Base-by-base conservation (phyloP, 2,113 vertebrate genomes). In the Pagrus major region DNA sequence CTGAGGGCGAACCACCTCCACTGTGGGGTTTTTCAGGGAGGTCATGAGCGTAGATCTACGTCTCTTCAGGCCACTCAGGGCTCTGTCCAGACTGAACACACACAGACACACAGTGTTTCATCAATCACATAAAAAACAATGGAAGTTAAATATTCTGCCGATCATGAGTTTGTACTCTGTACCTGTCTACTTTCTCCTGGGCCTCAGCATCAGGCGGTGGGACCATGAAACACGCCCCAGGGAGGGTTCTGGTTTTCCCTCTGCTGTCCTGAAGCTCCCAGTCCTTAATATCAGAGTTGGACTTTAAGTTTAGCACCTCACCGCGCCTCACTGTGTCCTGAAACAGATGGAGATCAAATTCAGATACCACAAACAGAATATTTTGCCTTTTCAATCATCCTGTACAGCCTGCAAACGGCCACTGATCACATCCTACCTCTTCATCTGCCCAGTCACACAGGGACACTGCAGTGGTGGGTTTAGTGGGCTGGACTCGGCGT, bases 371-470 rank as follows among this genome's bases (percentile, higher is more conserved):
- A 21, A 41, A 0, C 6, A 39, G 3, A 55, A 20, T n/a, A 2
- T 31, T 21, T 63, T 11, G 6, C 21, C 12, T 47, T 33, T 59
- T 35, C 5, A 29, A 25, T 15, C 23, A 8, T 27, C 23, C 23
- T 65, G 1, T 5, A 1, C 10, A 60, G 6, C n/a, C 21, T 23
- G 59, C 1, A 29, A 9, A 15, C 4, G 4, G 9, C 9, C 12
- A 1, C 23, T 14, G 49, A 25, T 18, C 16, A 2, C 3, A 10
- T 55, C 49, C 6, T 66, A 99, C 97, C 85, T 96, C 93, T 29
- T 94, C 93, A 0, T 96, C 94, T 2, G 89, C 92, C 97, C 97
- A 99, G 93, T 99, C 97, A 16, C 98, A 99, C 84, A 99, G 93
- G 11, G 96, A 89, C 33, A 97, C 90, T 39, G 93, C 92, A 0